These are phyloP conservation scores for Drosophila vallismaia DNA, from an alignment of 2,888 invertebrate genomes.

Conservation along the genomic window DNA sequence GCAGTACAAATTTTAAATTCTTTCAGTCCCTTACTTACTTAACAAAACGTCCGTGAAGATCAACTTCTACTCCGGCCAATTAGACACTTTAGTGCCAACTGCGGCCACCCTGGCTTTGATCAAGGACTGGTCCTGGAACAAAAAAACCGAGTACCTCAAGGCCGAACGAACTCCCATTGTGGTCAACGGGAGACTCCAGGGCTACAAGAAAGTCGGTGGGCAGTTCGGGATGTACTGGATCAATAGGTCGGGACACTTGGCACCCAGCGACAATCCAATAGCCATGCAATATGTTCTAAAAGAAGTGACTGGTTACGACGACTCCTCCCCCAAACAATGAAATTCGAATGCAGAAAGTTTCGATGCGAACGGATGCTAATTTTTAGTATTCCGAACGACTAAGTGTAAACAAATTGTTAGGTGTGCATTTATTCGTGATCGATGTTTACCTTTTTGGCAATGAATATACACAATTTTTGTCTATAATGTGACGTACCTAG, in stretches of 20 bases:
- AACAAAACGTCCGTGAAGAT: constrained; percentile 88
- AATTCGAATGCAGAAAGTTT: neutral
- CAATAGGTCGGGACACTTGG: constrained; percentile 82
- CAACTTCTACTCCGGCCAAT: constrained; percentile 91
- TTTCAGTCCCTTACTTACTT: constrained; percentile 87
- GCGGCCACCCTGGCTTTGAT: constrained; percentile 88
- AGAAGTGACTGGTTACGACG: constrained; percentile 27
- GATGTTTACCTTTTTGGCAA: constrained; percentile 22
- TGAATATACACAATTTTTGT: neutral
- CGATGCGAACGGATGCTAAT: constrained; percentile 17
- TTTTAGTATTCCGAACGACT: neutral
- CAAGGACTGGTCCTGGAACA: constrained; percentile 30
- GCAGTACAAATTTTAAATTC: too few relatives aligned
- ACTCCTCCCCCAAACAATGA: neutral
- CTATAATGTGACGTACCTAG: neutral
- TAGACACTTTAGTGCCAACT: constrained; percentile 89
- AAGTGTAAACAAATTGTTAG: constrained; percentile 12
- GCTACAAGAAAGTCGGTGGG: constrained; percentile 88
- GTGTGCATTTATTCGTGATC: constrained; percentile 6
- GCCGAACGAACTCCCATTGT: constrained; percentile 86
- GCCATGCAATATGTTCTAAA: constrained; percentile 87
- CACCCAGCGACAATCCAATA: constrained; percentile 88
- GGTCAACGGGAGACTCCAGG: constrained; percentile 87
- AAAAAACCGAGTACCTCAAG: constrained; percentile 85
- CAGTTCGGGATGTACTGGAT: constrained; percentile 83